Evolutionary conservation across 2,797 vertebrate genomes (phyloP), one percentile per base, ranked within the genome.

Genomic region (Florisuga fusca): DNA sequence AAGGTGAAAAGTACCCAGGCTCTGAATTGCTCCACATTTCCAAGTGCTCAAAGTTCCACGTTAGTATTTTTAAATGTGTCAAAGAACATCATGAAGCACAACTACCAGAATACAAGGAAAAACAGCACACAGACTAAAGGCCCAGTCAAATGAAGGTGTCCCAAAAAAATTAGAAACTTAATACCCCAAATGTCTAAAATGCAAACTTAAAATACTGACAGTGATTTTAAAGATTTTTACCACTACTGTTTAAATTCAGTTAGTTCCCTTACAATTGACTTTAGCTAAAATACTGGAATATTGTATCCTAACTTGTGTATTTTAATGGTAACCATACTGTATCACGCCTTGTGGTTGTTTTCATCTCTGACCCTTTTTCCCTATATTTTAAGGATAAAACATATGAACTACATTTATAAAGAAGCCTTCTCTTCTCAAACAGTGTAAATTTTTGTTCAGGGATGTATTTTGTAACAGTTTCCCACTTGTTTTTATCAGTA

Each of bases 401-500:
- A 51, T 74, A 87, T 1, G 12, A 57, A 95, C 61, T 95, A 46
- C 38, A 59, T 93, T 92, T 93, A 50, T 68, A 81, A 94, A 91
- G 51, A 95, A 92, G 27, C 29, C 79, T 67, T 57, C 53, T 88
- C 89, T 91, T 82, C 77, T 85, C 57, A 79, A 82, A 69, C 31
- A 27, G 64, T 81, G 64, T 78, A 68, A 79, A 54, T 84, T 94
- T 91, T 95, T 84, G 66, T 83, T 94, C 77, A 67, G 45, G 94
- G 82, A 78, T 95, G 58, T 91, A 84, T 94, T 94, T 95, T 97
- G 61, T 95, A 95, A 96, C 75, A 54, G 15, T 95, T 96, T 96
- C 62, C 88, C 63, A 45, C 79, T 95, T 96, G 74, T 1, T 34
- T 92, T 96, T 96, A 78, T 84, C 84, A 41, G 80, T 93, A 94